Evolutionary conservation across 1,140 invertebrate species (phyloP).

Genomic region (Drosophila tsacasi): DNA sequence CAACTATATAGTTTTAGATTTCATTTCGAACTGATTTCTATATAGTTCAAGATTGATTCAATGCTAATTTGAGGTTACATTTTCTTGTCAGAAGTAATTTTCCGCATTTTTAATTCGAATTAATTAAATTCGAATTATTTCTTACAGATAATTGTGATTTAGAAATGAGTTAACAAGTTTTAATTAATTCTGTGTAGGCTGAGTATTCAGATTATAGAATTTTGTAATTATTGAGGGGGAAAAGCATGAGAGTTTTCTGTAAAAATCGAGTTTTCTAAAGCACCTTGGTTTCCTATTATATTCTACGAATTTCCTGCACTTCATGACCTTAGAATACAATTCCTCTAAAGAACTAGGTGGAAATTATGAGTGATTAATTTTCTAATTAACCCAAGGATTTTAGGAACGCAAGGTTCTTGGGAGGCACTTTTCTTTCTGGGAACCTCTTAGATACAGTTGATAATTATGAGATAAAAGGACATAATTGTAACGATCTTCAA

Average conservation of each 20-base stretch:
- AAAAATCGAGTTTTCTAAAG: neutral
- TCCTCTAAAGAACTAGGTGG: neutral
- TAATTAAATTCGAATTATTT: slow-evolving; percentile 6
- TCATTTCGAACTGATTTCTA: neutral
- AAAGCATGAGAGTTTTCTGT: neutral
- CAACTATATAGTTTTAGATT: neutral
- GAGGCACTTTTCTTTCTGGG: rapidly evolving
- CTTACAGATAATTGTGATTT: slow-evolving; percentile 1
- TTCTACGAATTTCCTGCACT: neutral
- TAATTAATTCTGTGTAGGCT: neutral
- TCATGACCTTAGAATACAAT: neutral
- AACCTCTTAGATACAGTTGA: neutral
- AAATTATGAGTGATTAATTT: neutral
- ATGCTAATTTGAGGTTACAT: slow-evolving; percentile 5
- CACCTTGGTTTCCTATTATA: neutral
- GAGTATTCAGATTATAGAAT: neutral
- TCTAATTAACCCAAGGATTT: neutral
- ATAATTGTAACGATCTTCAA: neutral
- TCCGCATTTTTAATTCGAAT: slow-evolving; percentile 1
- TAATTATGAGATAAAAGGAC: neutral
- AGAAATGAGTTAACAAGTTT: slow-evolving; percentile 1
- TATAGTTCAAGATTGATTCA: neutral
- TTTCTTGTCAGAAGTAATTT: neutral
- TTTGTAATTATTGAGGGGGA: neutral
- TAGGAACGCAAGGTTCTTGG: neutral